These are phyloP conservation scores for Erpornis zantholeuca DNA, from an alignment of 2,113 vertebrate species.

Conservation along the genomic window DNA sequence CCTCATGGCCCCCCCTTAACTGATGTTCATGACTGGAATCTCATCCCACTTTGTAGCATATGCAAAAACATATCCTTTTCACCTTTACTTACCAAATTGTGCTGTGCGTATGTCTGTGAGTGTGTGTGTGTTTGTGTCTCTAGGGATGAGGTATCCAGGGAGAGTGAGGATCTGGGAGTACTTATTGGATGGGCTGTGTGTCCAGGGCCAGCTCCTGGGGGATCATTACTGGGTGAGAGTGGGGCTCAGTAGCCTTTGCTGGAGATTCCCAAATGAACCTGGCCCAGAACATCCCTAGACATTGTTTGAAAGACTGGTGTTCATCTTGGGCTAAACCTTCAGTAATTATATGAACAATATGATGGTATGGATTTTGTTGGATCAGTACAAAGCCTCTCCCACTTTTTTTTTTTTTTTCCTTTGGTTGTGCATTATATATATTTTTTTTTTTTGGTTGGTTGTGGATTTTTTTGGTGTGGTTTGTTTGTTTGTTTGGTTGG, in stretches of 20 bases:
- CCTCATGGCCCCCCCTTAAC: accelerated
- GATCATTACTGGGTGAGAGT: accelerated
- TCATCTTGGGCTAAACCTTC: not conserved
- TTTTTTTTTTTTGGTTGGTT: not conserved
- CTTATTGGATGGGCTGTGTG: too few species aligned
- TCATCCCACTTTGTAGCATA: not conserved
- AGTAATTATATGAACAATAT: not conserved
- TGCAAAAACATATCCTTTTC: not conserved
- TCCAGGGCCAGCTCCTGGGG: not conserved
- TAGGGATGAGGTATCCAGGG: not conserved
- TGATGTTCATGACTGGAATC: not conserved
- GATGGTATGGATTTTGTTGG: not conserved
- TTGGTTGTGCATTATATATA: too few species aligned
- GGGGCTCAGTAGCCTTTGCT: accelerated
- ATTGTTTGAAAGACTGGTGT: not conserved
- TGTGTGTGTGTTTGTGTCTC: not conserved
- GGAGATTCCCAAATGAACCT: not conserved
- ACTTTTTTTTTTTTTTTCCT: accelerated
- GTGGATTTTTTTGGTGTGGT: accelerated
- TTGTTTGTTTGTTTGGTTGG: not conserved
- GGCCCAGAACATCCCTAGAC: not conserved
- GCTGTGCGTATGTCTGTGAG: not conserved
- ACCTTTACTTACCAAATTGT: not conserved
- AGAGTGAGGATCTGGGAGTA: not conserved
- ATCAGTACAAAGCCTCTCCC: not conserved